Evolutionary conservation across 2,888 invertebrate species (phyloP).

Genomic region (Phragmatobia fuliginosa): DNA sequence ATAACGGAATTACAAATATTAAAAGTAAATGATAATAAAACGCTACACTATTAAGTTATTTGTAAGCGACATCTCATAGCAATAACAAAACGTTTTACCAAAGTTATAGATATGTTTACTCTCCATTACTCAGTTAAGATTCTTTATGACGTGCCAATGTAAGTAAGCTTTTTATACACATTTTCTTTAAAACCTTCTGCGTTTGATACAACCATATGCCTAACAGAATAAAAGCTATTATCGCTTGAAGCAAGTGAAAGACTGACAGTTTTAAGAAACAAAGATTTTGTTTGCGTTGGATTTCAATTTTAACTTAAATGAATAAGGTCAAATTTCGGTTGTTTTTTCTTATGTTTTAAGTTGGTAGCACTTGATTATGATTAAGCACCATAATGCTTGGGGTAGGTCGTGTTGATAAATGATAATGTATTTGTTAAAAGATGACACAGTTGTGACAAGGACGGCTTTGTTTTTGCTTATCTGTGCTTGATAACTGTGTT

Average conservation of each 20-base stretch:
- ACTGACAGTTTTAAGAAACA: conserved; percentile 1
- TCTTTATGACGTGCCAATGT: conserved; percentile 39
- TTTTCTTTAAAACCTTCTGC: conserved; percentile 8
- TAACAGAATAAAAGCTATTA: not conserved
- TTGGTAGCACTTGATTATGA: conserved; percentile 39
- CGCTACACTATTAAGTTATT: not conserved
- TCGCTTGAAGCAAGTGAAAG: not conserved
- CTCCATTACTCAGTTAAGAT: conserved; percentile 32
- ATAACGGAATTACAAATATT: not conserved
- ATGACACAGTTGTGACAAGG: conserved; percentile 23
- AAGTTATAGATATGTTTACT: conserved; percentile 25
- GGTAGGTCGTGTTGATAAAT: conserved; percentile 50
- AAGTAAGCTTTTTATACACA: conserved; percentile 25
- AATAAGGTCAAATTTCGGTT: conserved; percentile 8
- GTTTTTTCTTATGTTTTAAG: not conserved
- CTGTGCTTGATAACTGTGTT: conserved; percentile 11
- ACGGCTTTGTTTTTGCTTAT: conserved; percentile 18
- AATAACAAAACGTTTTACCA: conserved; percentile 14
- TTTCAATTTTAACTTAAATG: not conserved
- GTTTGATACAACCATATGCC: not conserved
- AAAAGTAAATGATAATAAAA: not conserved
- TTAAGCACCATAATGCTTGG: conserved; percentile 45
- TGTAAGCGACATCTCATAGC: not conserved
- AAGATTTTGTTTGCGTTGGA: not conserved
- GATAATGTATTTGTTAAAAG: conserved; percentile 40